Conservation (phyloP, 2,113 vertebrate genomes). For the Antennarius striatus region DNA sequence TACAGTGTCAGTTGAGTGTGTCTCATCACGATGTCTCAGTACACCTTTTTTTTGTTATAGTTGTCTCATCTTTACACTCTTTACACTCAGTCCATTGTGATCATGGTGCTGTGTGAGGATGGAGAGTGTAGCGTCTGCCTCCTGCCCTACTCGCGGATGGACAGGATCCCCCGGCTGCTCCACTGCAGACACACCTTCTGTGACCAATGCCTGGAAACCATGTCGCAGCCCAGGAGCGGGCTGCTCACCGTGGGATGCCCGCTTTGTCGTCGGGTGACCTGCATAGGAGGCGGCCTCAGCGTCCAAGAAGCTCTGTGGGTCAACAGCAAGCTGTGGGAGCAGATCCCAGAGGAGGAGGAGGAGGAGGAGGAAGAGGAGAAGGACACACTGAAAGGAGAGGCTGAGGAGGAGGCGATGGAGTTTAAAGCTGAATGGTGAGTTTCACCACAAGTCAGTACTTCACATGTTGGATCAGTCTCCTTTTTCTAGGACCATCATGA, state of each 20-base stretch:
- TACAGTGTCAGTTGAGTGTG: too few relatives aligned
- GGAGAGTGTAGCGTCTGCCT: constrained; percentile 78
- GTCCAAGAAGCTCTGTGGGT: constrained; percentile 76
- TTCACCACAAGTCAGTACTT: not conserved
- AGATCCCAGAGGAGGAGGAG: constrained; percentile 59
- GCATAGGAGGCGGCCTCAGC: constrained; percentile 51
- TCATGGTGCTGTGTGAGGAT: constrained; percentile 77
- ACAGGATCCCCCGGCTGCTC: constrained; percentile 74
- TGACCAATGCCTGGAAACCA: constrained; percentile 69
- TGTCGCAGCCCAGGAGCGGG: constrained; percentile 51
- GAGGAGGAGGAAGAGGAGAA: constrained; percentile 23
- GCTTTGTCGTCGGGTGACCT: constrained; percentile 75
- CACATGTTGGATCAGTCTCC: not conserved
- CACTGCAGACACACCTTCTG: constrained; percentile 82
- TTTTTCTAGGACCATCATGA: not conserved
- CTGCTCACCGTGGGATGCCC: constrained; percentile 74
- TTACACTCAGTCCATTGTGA: not conserved
- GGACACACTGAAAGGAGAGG: constrained; percentile 1
- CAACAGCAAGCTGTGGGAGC: constrained; percentile 73
- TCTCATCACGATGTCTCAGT: too few relatives aligned
- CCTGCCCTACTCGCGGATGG: constrained; percentile 64
- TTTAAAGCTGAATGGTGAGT: constrained; percentile 64
- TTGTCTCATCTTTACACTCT: too few relatives aligned
- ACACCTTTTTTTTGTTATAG: too few relatives aligned
- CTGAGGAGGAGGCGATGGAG: constrained; percentile 39